Percentiles rank a stretch among this genome's conserved stretches.
Evolutionary conservation across 2,888 invertebrate genomes (phyloP).

Genomic region (Stenotaenia linearis): DNA sequence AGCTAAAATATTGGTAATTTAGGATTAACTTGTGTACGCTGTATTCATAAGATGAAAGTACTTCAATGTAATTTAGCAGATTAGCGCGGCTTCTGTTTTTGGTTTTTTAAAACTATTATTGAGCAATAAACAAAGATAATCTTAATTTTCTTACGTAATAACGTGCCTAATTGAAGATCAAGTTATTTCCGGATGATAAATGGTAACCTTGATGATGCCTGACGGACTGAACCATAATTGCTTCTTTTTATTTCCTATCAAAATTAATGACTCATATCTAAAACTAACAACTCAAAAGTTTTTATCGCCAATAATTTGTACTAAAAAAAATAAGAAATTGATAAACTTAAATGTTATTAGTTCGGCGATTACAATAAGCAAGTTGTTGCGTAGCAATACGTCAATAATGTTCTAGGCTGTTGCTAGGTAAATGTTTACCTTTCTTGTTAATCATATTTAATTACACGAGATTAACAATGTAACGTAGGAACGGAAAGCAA

Average conservation of each 20-base stretch:
- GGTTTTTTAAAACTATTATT: too few relatives aligned
- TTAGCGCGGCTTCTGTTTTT: too few relatives aligned
- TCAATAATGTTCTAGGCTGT: too few relatives aligned
- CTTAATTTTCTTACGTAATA: too few relatives aligned
- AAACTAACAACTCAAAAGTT: neutral
- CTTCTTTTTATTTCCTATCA: neutral
- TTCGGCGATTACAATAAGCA: too few relatives aligned
- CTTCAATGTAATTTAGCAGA: too few relatives aligned
- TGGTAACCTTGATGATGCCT: neutral
- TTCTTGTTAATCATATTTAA: neutral
- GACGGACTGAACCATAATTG: neutral
- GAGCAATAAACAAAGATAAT: neutral
- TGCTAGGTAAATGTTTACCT: neutral
- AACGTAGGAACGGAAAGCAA: too few relatives aligned
- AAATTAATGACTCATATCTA: neutral
- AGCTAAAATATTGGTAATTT: too few relatives aligned
- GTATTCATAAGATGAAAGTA: too few relatives aligned
- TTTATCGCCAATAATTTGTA: neutral
- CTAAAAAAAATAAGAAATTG: neutral
- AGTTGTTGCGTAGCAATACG: too few relatives aligned
- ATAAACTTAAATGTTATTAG: neutral
- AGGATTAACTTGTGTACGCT: too few relatives aligned
- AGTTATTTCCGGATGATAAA: neutral
- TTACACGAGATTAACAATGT: neutral
- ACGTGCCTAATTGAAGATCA: neutral